These are phyloP conservation scores for Marmota monax DNA, from an alignment of 2,113 vertebrate genomes.

Conservation along the genomic window DNA sequence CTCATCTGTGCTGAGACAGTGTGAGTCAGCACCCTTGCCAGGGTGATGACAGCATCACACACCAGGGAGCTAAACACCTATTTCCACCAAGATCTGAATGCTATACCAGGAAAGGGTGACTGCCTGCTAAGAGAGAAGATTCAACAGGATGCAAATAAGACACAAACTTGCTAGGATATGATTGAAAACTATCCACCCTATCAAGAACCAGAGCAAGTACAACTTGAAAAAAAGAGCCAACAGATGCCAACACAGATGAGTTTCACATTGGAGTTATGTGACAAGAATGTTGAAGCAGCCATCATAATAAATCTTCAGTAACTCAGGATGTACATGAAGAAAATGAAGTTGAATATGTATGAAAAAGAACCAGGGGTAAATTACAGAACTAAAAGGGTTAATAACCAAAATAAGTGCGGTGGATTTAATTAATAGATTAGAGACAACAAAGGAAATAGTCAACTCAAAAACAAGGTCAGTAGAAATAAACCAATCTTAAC, in stretches of 20 bases:
- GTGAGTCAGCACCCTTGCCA: not conserved
- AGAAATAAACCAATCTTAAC: not conserved
- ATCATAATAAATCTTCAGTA: not conserved
- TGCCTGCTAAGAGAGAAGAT: not conserved
- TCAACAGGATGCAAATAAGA: not conserved
- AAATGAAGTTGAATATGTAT: not conserved
- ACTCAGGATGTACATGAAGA: not conserved
- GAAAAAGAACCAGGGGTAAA: constrained; percentile 11
- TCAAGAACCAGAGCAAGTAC: not conserved
- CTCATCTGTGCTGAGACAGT: not conserved
- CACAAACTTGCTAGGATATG: not conserved
- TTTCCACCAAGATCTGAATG: not conserved
- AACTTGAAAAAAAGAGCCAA: not conserved
- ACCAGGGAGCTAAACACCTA: not conserved
- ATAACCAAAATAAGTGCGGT: not conserved
- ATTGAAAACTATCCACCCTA: not conserved
- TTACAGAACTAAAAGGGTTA: not conserved
- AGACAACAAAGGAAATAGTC: not conserved
- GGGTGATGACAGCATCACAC: not conserved
- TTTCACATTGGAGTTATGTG: not conserved
- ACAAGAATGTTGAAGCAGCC: not conserved
- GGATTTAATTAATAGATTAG: not conserved
- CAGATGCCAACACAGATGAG: not conserved
- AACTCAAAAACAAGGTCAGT: not conserved
- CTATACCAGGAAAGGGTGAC: not conserved